phyloP scores from a whole-genome alignment of 1,140 invertebrate genomes.

The Hylyphantes graminicola region DNA sequence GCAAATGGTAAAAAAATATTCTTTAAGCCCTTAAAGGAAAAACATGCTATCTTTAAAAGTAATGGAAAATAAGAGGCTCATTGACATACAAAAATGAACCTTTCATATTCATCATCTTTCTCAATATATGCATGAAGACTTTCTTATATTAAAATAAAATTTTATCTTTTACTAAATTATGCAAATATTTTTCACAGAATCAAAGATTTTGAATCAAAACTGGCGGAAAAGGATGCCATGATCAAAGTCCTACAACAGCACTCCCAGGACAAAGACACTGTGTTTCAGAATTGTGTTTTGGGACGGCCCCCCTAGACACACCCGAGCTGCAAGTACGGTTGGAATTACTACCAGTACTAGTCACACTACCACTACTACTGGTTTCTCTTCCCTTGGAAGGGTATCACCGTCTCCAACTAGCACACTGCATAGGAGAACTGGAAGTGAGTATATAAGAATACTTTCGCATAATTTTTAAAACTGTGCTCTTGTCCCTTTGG shows the following conservation, averaged over 20 bases:
- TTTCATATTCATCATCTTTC: no score
- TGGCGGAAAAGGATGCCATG: constrained; percentile 90
- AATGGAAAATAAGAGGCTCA: no score
- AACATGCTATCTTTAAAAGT: no score
- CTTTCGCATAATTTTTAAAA: no score
- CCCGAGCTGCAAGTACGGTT: constrained; percentile 62
- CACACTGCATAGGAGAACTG: constrained; percentile 47
- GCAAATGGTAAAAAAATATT: no score
- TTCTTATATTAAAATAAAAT: no score
- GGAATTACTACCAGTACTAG: constrained; percentile 58
- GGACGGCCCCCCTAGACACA: constrained; percentile 59
- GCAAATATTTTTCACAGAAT: constrained; percentile 72
- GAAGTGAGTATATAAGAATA: constrained; percentile 30
- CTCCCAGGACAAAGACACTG: constrained; percentile 62
- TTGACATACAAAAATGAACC: no score
- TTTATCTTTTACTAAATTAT: not conserved
- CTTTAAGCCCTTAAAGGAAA: no score
- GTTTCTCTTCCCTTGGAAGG: constrained; percentile 39
- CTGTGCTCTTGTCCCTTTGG: no score
- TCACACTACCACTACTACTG: constrained; percentile 56
- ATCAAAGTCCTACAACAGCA: constrained; percentile 86
- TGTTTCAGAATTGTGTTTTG: constrained; percentile 60
- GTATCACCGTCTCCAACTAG: constrained; percentile 45
- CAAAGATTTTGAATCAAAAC: constrained; percentile 87
- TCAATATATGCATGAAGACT: no score